These are phyloP conservation scores for Phalacrocorax carbo DNA, from an alignment of 2,113 vertebrate species.

Conservation along the genomic window DNA sequence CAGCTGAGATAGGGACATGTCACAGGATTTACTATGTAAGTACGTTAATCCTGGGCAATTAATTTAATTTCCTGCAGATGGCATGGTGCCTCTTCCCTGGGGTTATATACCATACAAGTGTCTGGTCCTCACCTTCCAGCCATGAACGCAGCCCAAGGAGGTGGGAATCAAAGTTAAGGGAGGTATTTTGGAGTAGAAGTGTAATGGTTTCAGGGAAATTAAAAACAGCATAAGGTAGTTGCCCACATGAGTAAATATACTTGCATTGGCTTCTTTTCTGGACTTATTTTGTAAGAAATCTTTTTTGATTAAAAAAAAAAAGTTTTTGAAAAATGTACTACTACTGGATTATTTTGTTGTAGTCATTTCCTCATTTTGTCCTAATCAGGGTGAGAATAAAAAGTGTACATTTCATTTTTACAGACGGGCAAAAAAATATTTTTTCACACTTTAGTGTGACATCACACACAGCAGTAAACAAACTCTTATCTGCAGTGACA, in stretches of 20 bases:
- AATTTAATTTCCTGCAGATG: neutral
- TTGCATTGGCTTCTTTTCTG: neutral
- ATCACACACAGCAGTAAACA: too few relatives aligned
- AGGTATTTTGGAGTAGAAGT: neutral
- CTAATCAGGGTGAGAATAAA: neutral
- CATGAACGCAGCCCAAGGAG: accelerated
- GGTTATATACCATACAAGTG: neutral
- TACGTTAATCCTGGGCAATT: neutral
- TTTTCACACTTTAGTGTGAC: too few relatives aligned
- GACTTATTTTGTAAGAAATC: neutral
- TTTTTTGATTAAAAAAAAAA: neutral
- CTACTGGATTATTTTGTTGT: neutral
- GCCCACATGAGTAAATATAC: neutral
- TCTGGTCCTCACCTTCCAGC: neutral
- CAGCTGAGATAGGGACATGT: neutral
- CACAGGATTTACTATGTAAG: neutral
- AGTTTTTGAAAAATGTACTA: neutral
- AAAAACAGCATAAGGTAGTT: neutral
- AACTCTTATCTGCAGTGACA: neutral
- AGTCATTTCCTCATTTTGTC: neutral
- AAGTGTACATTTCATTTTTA: neutral
- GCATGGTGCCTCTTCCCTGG: neutral
- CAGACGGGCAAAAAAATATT: neutral
- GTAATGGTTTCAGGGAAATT: neutral
- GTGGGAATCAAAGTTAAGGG: neutral